Evolutionary conservation across 2,113 vertebrate genomes (phyloP).

Genomic region (Irena cyanogastra): DNA sequence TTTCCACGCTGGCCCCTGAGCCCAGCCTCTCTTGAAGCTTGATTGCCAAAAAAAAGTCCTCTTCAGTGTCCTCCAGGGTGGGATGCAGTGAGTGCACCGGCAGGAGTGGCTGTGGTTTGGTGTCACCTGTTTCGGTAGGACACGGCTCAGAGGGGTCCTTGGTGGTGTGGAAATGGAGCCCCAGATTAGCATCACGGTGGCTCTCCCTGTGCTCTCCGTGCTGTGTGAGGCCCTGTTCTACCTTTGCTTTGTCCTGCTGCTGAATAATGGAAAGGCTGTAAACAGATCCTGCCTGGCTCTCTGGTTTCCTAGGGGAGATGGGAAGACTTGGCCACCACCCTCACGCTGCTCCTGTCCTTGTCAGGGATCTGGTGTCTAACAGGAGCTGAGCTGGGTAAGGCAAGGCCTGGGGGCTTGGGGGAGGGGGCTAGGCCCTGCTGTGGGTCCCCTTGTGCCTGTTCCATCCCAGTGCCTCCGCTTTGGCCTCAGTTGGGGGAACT

Average conservation of each 20-base stretch:
- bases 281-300: not conserved
- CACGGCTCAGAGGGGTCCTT: rapidly evolving
- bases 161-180: not conserved
- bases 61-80: not conserved
- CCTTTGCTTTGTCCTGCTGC: not conserved
- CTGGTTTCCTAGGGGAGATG: not conserved
- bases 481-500: not conserved
- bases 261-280: conserved; percentile 37
- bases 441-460: not conserved
- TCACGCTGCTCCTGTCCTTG: not conserved
- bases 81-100: not conserved
- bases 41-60: not conserved
- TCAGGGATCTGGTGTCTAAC: rapidly evolving
- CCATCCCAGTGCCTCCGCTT: not conserved
- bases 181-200: rapidly evolving
- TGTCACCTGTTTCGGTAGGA: rapidly evolving
- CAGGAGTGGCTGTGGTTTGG: not conserved
- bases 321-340: not conserved
- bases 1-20: not conserved
- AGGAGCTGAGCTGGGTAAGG: not conserved
- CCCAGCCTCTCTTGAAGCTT: not conserved
- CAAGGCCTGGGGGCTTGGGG: not conserved
- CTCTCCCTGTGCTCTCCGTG: not conserved
- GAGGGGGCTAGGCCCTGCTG: rapidly evolving
- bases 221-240: not conserved